Percentiles rank a stretch among this genome's conserved stretches.
phyloP scores from a whole-genome alignment of 1,140 invertebrate genomes.

The Meloidogyne floridensis region DNA sequence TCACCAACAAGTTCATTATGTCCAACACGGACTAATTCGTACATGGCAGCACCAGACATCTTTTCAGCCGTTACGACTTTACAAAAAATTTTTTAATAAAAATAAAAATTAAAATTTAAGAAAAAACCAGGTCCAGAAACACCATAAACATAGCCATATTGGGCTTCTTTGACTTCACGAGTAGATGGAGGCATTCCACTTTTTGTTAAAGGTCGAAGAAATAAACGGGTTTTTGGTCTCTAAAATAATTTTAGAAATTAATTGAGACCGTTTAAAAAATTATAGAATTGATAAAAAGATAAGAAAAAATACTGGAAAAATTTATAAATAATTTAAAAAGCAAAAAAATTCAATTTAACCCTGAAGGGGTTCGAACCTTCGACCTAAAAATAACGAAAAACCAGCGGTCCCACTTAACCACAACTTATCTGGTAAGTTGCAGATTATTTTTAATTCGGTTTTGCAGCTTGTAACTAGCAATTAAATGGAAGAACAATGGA shows the following conservation, averaged over 20 bases:
- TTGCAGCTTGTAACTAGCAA: no score
- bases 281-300: no score
- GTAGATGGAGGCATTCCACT: constrained; percentile 40
- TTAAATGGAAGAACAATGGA: no score
- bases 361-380: no score
- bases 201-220: background rate
- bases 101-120: constrained; percentile 19
- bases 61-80: constrained; percentile 96
- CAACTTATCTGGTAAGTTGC: no score
- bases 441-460: no score
- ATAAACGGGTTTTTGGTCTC: constrained; percentile 12
- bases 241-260: constrained; percentile 1
- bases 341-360: no score
- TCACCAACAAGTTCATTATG: constrained; percentile 97
- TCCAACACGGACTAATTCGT: constrained; percentile 97
- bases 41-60: constrained; percentile 99
- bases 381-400: no score
- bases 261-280: no score
- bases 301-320: background rate
- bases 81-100: constrained; percentile 11
- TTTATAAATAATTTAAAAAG: background rate
- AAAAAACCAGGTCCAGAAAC: constrained; percentile 84
- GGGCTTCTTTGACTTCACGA: constrained; percentile 76
- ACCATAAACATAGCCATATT: constrained; percentile 90
- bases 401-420: no score